Evolutionary conservation across 2,888 invertebrate genomes (phyloP).

Genomic region (Desoria tigrina): DNA sequence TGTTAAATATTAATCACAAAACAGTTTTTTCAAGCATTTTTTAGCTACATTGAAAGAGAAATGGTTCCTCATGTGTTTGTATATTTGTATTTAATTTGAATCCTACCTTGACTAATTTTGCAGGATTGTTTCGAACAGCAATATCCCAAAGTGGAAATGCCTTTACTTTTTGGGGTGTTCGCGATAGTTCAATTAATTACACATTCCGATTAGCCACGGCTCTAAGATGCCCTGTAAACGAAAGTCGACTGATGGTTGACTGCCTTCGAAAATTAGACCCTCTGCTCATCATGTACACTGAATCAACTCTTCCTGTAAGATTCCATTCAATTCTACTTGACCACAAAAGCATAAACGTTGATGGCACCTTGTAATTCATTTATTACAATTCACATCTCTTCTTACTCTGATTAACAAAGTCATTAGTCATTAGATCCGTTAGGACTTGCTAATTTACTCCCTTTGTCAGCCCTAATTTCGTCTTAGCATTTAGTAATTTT

Average conservation of each 20-base stretch:
- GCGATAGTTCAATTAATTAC: conserved; percentile 37
- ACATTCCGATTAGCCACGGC: conserved; percentile 33
- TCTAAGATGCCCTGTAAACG: conserved; percentile 38
- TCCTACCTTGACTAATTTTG: too few relatives aligned
- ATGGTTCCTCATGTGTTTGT: too few relatives aligned
- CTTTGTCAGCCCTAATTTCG: too few relatives aligned
- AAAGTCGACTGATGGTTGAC: conserved; percentile 33
- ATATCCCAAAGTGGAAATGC: conserved; percentile 43
- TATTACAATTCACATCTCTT: too few relatives aligned
- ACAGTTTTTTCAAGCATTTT: background rate
- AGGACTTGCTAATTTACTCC: too few relatives aligned
- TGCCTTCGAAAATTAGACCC: conserved; percentile 40
- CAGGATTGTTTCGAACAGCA: conserved; percentile 32
- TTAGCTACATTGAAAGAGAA: too few relatives aligned
- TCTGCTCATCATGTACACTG: conserved; percentile 36
- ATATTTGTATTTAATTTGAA: too few relatives aligned
- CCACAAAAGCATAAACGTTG: too few relatives aligned
- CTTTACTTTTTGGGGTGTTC: conserved; percentile 42
- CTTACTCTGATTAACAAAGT: background rate
- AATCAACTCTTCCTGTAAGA: conserved; percentile 37
- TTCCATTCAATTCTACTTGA: too few relatives aligned
- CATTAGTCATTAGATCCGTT: too few relatives aligned
- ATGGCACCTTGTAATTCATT: too few relatives aligned
- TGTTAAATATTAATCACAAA: background rate
- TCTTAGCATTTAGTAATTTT: too few relatives aligned